Conservation (phyloP, 2,797 vertebrate species). For the Danio aesculapii region DNA sequence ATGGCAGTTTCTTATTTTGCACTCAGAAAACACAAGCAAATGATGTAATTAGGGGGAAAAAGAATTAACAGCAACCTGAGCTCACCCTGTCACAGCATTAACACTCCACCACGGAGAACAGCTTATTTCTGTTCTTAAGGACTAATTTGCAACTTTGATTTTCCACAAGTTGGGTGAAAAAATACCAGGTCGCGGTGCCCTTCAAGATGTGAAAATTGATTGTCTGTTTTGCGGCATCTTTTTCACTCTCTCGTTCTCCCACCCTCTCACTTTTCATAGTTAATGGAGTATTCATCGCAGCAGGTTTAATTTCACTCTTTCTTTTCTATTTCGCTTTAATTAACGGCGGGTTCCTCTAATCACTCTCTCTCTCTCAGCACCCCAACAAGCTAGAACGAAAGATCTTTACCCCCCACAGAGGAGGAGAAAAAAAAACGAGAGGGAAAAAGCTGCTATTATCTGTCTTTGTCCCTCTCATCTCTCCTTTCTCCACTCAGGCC, state of each 20-base stretch:
- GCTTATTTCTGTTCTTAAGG: conserved; percentile 35
- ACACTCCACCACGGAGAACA: background rate
- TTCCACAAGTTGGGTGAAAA: conserved; percentile 32
- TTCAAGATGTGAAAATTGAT: conserved; percentile 39
- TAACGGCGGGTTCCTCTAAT: conserved; percentile 47
- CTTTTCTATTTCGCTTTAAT: conserved; percentile 53
- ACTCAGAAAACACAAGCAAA: background rate
- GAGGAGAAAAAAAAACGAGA: conserved; percentile 9
- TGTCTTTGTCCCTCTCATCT: conserved; percentile 34
- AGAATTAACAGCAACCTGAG: conserved; percentile 8
- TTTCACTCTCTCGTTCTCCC: background rate
- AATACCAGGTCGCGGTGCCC: conserved; percentile 11
- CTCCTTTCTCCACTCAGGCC: conserved; percentile 32
- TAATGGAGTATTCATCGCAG: conserved; percentile 48
- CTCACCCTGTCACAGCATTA: conserved; percentile 12
- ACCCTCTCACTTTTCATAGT: conserved; percentile 36
- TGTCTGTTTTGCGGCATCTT: conserved; percentile 27
- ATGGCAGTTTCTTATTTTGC: background rate
- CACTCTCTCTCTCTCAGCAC: conserved; percentile 39
- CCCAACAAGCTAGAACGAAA: conserved; percentile 45
- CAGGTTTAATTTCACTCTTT: conserved; percentile 52
- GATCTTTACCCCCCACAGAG: conserved; percentile 51
- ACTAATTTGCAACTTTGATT: conserved; percentile 44
- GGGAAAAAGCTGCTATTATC: conserved; percentile 45
- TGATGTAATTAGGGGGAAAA: background rate